These are phyloP conservation scores for Phania funesta DNA, from an alignment of 2,888 invertebrate genomes.

Conservation along the genomic window DNA sequence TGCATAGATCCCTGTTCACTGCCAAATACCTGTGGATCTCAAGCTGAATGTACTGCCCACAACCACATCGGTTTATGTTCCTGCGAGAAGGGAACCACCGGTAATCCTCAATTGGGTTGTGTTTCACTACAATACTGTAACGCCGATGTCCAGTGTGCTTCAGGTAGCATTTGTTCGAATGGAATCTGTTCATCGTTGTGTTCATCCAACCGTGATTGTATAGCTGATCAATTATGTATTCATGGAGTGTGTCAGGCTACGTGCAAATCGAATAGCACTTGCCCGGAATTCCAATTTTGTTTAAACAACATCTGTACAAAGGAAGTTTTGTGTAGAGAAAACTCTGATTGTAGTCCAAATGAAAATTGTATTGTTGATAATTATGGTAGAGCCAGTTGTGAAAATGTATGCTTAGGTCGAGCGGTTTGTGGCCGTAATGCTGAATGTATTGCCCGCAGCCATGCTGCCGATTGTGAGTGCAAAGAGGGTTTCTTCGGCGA, in stretches of 20 bases:
- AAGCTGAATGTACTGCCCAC: constrained; percentile 87
- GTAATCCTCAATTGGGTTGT: constrained; percentile 92
- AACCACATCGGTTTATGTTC: constrained; percentile 91
- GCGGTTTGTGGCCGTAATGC: constrained; percentile 91
- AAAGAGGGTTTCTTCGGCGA: constrained; percentile 90
- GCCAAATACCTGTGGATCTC: constrained; percentile 90
- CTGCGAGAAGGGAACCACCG: constrained; percentile 92
- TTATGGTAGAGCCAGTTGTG: constrained; percentile 89
- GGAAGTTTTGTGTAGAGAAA: constrained; percentile 87
- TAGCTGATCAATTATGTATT: constrained; percentile 91
- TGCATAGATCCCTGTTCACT: constrained; percentile 91
- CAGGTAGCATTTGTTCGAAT: constrained; percentile 90
- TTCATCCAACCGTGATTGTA: constrained; percentile 90
- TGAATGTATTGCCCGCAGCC: constrained; percentile 87
- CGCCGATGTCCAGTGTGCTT: constrained; percentile 89
- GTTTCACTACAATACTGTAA: constrained; percentile 91
- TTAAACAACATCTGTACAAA: constrained; percentile 91
- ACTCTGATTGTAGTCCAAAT: constrained; percentile 87
- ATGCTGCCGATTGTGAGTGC: constrained; percentile 89
- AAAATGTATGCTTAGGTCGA: constrained; percentile 86
- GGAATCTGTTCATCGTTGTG: constrained; percentile 90
- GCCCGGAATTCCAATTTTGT: constrained; percentile 92
- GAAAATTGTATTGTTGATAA: constrained; percentile 87
- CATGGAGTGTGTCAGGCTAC: constrained; percentile 92
- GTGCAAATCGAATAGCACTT: constrained; percentile 89